Conservation (phyloP, 2,113 vertebrate species). For the Sprattus sprattus region DNA sequence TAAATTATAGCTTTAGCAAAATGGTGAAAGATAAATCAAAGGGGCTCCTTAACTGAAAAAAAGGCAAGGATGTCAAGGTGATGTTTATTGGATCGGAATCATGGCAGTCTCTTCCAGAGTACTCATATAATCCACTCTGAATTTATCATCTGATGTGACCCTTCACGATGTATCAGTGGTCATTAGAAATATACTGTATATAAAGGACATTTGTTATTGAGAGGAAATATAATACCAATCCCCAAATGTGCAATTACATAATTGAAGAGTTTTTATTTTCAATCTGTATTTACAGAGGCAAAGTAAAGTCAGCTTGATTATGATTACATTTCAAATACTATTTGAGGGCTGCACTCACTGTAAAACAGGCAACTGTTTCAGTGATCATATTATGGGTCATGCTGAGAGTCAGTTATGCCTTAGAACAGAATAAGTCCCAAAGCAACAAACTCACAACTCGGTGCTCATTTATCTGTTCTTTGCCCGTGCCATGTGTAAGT, state of each 20-base stretch:
- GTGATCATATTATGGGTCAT: background rate
- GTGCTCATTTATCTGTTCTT: background rate
- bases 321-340: background rate
- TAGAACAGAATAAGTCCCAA: conserved; percentile 8
- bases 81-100: background rate
- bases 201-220: background rate
- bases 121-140: background rate
- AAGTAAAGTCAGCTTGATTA: background rate
- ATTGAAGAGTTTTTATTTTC: background rate
- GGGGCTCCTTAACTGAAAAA: background rate
- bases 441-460: background rate
- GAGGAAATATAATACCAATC: background rate
- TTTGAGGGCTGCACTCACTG: background rate
- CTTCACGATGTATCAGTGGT: background rate
- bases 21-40: background rate
- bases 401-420: background rate
- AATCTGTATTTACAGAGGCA: background rate
- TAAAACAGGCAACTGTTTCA: background rate
- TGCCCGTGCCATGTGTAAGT: background rate
- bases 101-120: background rate
- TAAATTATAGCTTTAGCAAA: background rate
- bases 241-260: background rate
- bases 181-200: background rate
- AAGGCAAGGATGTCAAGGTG: background rate
- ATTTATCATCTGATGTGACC: background rate